These are phyloP conservation scores for Hylaeus anthracinus DNA, from an alignment of 1,140 invertebrate species.

Conservation along the genomic window DNA sequence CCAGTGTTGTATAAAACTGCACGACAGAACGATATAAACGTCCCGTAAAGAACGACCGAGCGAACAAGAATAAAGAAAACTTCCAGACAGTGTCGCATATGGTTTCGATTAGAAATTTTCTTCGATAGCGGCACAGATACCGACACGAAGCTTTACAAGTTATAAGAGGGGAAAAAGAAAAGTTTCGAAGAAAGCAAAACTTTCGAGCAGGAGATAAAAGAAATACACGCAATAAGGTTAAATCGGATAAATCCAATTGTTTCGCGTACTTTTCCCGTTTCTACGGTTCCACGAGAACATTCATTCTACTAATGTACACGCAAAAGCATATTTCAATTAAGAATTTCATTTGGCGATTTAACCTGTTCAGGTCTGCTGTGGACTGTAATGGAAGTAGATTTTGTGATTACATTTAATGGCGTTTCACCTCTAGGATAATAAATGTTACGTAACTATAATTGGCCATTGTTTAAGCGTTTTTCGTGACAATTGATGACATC, in stretches of 20 bases:
- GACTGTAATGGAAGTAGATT: too few relatives aligned
- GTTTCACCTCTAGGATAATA: too few relatives aligned
- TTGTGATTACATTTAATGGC: too few relatives aligned
- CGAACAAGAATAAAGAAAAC: too few relatives aligned
- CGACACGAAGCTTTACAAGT: background rate
- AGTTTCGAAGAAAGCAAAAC: background rate
- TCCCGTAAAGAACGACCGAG: background rate
- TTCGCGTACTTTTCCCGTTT: background rate
- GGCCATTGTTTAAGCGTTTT: too few relatives aligned
- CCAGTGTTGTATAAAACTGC: background rate
- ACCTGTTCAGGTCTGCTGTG: too few relatives aligned
- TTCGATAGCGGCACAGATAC: too few relatives aligned
- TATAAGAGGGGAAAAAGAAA: background rate
- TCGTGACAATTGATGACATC: too few relatives aligned
- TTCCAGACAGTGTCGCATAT: too few relatives aligned
- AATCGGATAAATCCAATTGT: slow-evolving; percentile 3
- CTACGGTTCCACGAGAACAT: background rate
- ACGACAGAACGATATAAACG: background rate
- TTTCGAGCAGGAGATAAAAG: background rate
- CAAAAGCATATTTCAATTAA: background rate
- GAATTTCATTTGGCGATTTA: background rate
- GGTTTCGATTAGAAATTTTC: slow-evolving; percentile 8
- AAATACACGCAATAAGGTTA: background rate
- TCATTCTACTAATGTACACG: background rate
- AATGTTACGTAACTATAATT: too few relatives aligned